Percentiles rank a stretch among this genome's conserved stretches.
Evolutionary conservation across 2,888 invertebrate genomes (phyloP).

Genomic region (Orthonevra nobilis): DNA sequence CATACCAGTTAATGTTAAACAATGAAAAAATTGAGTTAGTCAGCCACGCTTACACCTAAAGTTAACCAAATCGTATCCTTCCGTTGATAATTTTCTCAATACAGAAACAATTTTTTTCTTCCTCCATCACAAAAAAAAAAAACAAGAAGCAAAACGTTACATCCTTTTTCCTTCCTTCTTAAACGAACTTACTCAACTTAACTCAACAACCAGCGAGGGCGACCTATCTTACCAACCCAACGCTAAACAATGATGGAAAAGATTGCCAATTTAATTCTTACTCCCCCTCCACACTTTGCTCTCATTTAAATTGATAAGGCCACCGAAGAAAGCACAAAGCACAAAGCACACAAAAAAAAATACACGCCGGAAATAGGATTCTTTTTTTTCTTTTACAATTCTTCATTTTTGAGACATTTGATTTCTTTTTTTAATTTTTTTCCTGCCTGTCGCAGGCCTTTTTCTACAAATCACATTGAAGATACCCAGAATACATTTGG

Average conservation of each 20-base stretch:
- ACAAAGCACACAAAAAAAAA: slow-evolving; percentile 10
- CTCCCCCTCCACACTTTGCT: neutral
- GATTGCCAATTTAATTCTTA: slow-evolving; percentile 56
- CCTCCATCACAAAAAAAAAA: neutral
- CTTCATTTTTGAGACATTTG: slow-evolving; percentile 50
- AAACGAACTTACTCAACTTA: neutral
- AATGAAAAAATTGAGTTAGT: no score
- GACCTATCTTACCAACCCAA: neutral
- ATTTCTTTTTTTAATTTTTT: slow-evolving; percentile 12
- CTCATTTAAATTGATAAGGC: slow-evolving; percentile 48
- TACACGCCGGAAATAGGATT: slow-evolving; percentile 46
- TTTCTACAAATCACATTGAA: slow-evolving; percentile 28
- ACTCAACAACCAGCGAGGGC: neutral
- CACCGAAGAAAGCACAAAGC: neutral
- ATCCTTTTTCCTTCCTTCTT: slow-evolving; percentile 3
- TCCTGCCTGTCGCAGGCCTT: slow-evolving; percentile 19
- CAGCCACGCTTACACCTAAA: no score
- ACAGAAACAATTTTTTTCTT: slow-evolving; percentile 12
- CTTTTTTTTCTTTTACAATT: slow-evolving; percentile 33
- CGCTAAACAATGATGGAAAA: slow-evolving; percentile 41
- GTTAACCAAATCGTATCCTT: slow-evolving; percentile 16
- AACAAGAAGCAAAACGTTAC: slow-evolving; percentile 2
- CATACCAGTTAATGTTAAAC: no score
- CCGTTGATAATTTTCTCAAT: slow-evolving; percentile 18
- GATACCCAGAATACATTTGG: neutral